Evolutionary conservation across 2,888 invertebrate genomes (phyloP), one percentile per base, ranked within the genome.

Genomic region (Hemithea aestivaria): DNA sequence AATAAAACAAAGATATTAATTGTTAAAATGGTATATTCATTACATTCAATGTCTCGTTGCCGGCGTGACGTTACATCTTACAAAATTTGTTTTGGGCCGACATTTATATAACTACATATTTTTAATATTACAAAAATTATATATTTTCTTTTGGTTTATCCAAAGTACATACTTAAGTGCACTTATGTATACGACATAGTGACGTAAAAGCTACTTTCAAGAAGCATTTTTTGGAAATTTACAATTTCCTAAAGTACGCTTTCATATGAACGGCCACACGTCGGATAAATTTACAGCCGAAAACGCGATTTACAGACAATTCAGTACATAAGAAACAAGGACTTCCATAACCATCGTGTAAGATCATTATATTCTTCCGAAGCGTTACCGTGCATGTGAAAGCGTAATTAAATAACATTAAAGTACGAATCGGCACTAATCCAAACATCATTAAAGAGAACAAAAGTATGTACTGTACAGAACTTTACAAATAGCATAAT

Each of bases 1-100:
- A 45, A 74, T 70, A 66, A 81, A 78, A 78, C 69, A 56, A 59
- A 37, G 41, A 23, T 46, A 26, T 22, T 67, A 82, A 16, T 77
- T 84, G 82, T 84, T 85, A 84, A 84, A 85, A 83, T 84, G 85
- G 84, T 85, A 84, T 85, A 85, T 85, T 85, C 80, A 85, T 84
- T 85, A 84, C 16, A 83, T 85, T 80, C 74, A 80, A 82, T 79
- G 82, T 77, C 71, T 76, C 66, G 68, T 10, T 62, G 71, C 68
- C 80, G 74, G 70, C 78, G 66, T 62, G 60, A 56, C 62, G 72
- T 72, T 71, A 73, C 73, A 58, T 68, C 66, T 75, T 83, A 84
- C 84, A 85, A 84, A 83, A 83, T 75, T 78, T 76, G 67, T 77
- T 68, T 74, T 60, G 60, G 72, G 72, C 80, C 82, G 75, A 69